Conservation (phyloP, 2,888 invertebrate species). For the Lithodes maja region DNA sequence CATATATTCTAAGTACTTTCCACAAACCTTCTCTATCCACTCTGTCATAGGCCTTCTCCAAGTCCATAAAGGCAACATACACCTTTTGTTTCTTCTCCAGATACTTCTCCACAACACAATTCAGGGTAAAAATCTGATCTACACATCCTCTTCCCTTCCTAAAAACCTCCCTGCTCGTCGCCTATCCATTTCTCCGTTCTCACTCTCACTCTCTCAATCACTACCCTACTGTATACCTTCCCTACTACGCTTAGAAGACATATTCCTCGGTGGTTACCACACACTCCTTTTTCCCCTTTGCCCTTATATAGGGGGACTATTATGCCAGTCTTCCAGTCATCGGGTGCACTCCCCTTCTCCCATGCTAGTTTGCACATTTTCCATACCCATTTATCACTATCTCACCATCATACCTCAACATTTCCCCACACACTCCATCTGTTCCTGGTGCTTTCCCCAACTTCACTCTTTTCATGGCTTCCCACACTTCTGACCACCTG, state of each 20-base stretch:
- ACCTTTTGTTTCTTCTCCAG: background rate
- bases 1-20: background rate
- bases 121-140: background rate
- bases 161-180: background rate
- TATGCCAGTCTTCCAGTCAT: background rate
- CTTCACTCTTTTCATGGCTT: background rate
- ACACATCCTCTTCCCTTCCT: background rate
- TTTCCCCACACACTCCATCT: background rate
- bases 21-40: background rate
- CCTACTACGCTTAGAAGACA: background rate
- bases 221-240: background rate
- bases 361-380: background rate
- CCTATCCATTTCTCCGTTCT: background rate
- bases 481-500: background rate
- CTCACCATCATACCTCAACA: background rate
- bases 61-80: background rate
- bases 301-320: background rate
- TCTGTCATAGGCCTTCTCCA: background rate
- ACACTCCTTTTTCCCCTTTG: background rate
- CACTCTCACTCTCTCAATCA: background rate
- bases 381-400: background rate
- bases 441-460: background rate
- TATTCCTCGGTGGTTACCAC: background rate
- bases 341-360: background rate
- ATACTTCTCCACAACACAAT: background rate